Conservation (phyloP, 2,888 invertebrate genomes). For the Andrena fulva region DNA sequence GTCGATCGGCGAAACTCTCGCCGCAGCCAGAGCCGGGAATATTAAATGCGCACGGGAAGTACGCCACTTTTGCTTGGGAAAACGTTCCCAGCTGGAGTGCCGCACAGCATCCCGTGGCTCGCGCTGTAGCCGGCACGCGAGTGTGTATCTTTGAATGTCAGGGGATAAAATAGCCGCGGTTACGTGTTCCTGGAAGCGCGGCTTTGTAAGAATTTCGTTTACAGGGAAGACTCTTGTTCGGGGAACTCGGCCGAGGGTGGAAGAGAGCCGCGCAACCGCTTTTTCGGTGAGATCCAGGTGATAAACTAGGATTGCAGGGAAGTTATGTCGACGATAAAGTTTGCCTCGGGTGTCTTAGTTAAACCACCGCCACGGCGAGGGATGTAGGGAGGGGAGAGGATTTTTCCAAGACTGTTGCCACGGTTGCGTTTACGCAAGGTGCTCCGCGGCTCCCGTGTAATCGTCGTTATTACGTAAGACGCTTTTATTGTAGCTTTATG, state of each 20-base stretch:
- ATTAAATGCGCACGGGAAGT: not conserved
- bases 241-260: not conserved
- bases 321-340: slow-evolving; percentile 43
- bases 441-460: slow-evolving; percentile 30
- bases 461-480: slow-evolving; percentile 46
- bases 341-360: slow-evolving; percentile 18
- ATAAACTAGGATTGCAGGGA: slow-evolving; percentile 30
- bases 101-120: not conserved
- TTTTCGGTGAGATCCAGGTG: slow-evolving; percentile 30
- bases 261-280: not conserved
- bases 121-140: slow-evolving; percentile 24
- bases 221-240: slow-evolving; percentile 19
- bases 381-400: not conserved
- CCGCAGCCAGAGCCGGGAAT: not conserved
- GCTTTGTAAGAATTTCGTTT: slow-evolving; percentile 33
- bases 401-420: slow-evolving; percentile 39
- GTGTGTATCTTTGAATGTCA: slow-evolving; percentile 24
- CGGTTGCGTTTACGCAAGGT: slow-evolving; percentile 52
- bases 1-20: not conserved
- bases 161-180: slow-evolving; percentile 29
- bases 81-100: slow-evolving; percentile 22
- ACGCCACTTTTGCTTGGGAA: not conserved
- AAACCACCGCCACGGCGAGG: not conserved
- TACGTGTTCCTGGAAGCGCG: slow-evolving; percentile 23
- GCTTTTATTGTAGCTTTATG: slow-evolving; percentile 40